Evolutionary conservation across 2,888 invertebrate genomes (phyloP).

Genomic region (Drosophila neotestacea): DNA sequence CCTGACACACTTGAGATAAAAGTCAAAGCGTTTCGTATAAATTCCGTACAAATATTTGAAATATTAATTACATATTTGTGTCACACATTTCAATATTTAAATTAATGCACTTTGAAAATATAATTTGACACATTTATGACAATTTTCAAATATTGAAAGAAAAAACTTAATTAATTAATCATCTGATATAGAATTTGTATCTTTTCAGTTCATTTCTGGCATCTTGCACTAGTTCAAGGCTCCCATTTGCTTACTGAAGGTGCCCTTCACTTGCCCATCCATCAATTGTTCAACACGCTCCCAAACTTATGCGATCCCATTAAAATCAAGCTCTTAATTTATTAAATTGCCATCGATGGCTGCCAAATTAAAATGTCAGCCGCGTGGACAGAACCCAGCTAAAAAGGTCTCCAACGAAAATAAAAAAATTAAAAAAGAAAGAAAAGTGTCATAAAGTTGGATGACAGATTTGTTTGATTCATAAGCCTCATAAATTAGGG

Average conservation of each 20-base stretch:
- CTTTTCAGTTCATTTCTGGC: neutral
- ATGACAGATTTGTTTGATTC: constrained; percentile 78
- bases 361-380: constrained; percentile 81
- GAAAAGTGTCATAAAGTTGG: constrained; percentile 75
- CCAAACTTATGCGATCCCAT: constrained; percentile 53
- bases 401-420: constrained; percentile 9
- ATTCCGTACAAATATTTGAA: constrained; percentile 12
- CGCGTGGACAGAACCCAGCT: constrained; percentile 38
- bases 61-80: constrained; percentile 27
- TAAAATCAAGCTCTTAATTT: constrained; percentile 66
- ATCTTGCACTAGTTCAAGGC: constrained; percentile 44
- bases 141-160: neutral
- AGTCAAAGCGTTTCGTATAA: constrained; percentile 11
- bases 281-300: constrained; percentile 66
- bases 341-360: constrained; percentile 75
- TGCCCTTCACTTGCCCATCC: constrained; percentile 51
- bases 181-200: neutral
- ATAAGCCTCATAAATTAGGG: constrained; percentile 69
- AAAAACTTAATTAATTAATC: neutral
- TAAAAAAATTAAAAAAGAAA: constrained; percentile 7
- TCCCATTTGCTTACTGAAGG: constrained; percentile 36
- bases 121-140: constrained; percentile 27
- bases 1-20: constrained; percentile 21
- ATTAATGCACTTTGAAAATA: neutral
- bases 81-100: neutral